Percentiles rank a stretch among this genome's conserved stretches.
Conservation (phyloP, 2,888 invertebrate genomes). For the Syrista parreyssii region DNA sequence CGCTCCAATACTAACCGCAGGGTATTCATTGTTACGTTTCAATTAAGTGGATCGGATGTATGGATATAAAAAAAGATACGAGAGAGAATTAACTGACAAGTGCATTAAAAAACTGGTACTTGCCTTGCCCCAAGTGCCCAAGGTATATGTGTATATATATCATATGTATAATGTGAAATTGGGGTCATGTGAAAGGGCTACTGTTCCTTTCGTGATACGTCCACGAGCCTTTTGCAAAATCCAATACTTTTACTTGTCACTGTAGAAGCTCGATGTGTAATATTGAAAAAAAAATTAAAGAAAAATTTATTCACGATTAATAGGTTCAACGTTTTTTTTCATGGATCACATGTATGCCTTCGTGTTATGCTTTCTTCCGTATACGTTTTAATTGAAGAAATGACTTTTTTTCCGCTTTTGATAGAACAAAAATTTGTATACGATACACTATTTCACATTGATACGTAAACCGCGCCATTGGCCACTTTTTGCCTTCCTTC, state of each 20-base stretch:
- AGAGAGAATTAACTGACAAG: background rate
- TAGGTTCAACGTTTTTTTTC: no score
- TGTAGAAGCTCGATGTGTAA: background rate
- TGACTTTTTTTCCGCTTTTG: background rate
- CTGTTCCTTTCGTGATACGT: background rate
- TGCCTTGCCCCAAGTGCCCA: background rate
- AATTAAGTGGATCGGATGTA: background rate
- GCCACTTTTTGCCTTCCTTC: background rate
- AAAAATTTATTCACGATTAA: background rate
- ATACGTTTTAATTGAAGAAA: background rate
- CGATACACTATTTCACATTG: background rate
- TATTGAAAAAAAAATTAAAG: background rate
- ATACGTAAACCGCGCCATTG: background rate
- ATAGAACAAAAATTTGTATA: background rate
- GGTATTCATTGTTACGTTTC: background rate
- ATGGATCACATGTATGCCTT: background rate
- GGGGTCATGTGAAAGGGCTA: background rate
- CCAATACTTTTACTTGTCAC: background rate
- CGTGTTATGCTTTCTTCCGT: background rate
- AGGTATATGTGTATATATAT: background rate
- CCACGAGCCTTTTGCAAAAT: background rate
- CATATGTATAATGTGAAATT: background rate
- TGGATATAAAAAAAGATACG: background rate
- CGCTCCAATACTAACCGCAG: background rate
- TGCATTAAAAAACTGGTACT: background rate